Evolutionary conservation across 2,797 vertebrate genomes (phyloP).

Genomic region (Chelon labrosus): DNA sequence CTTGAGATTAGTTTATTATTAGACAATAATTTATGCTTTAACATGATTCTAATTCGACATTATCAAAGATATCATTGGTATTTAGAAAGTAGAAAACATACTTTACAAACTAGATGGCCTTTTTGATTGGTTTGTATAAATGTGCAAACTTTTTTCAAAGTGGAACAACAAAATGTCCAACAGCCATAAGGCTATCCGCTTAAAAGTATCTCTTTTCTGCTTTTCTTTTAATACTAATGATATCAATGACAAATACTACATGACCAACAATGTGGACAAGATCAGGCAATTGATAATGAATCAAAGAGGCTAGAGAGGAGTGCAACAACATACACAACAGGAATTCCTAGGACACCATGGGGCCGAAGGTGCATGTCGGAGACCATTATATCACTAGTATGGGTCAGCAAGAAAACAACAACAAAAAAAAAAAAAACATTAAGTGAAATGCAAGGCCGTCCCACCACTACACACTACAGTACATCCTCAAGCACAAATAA

Average conservation of each 20-base stretch:
- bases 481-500: constrained; percentile 84
- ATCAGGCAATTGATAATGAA: constrained; percentile 49
- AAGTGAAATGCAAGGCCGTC: constrained; percentile 90
- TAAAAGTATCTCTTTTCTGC: neutral
- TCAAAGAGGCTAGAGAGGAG: constrained; percentile 45
- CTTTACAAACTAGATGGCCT: constrained; percentile 1
- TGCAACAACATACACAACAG: constrained; percentile 65
- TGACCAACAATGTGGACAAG: constrained; percentile 12
- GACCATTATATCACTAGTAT: constrained; percentile 71
- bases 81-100: constrained; percentile 9
- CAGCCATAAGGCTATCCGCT: neutral
- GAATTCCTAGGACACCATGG: constrained; percentile 64
- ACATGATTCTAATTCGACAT: neutral
- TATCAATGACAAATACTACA: neutral
- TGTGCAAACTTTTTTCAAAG: neutral
- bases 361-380: constrained; percentile 63
- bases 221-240: constrained; percentile 29
- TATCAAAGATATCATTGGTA: constrained; percentile 25
- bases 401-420: constrained; percentile 74
- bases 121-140: neutral
- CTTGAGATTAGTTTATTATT: constrained; percentile 4
- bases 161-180: neutral
- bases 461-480: constrained; percentile 89
- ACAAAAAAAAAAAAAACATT: constrained; percentile 76
- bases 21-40: neutral